Evolutionary conservation across 1,140 invertebrate species (phyloP).

Genomic region (Cydia strobilella): DNA sequence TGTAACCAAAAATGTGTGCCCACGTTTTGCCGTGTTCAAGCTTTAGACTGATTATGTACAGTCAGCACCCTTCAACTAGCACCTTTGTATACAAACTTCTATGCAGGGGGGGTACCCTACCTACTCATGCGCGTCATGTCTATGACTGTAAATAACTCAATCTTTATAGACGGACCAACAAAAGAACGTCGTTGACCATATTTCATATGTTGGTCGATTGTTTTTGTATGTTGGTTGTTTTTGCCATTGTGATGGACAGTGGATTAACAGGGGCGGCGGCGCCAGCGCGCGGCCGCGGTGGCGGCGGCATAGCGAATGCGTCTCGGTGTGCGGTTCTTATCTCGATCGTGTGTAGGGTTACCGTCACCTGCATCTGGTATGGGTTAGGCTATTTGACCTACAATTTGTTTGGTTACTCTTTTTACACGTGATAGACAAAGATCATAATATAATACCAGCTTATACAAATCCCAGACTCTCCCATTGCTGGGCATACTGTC

Average conservation of each 20-base stretch:
- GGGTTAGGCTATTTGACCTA: not conserved
- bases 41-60: not conserved
- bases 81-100: too few relatives aligned
- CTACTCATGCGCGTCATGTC: not conserved
- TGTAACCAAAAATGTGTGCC: too few relatives aligned
- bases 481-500: not conserved
- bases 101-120: too few relatives aligned
- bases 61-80: too few relatives aligned
- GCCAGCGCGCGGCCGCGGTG: slow-evolving; percentile 50
- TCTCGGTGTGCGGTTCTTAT: slow-evolving; percentile 44
- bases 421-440: not conserved
- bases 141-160: slow-evolving; percentile 11
- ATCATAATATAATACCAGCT: not conserved
- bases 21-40: too few relatives aligned
- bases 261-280: slow-evolving; percentile 70
- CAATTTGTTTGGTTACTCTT: too few relatives aligned
- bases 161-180: not conserved
- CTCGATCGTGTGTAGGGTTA: not conserved
- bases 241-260: slow-evolving; percentile 57
- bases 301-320: slow-evolving; percentile 62
- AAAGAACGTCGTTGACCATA: slow-evolving; percentile 44
- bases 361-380: not conserved
- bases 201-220: slow-evolving; percentile 46
- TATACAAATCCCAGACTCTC: not conserved
- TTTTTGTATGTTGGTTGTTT: slow-evolving; percentile 49